These are phyloP conservation scores for Mythimna ferrago DNA, from an alignment of 2,888 invertebrate genomes.

Conservation along the genomic window DNA sequence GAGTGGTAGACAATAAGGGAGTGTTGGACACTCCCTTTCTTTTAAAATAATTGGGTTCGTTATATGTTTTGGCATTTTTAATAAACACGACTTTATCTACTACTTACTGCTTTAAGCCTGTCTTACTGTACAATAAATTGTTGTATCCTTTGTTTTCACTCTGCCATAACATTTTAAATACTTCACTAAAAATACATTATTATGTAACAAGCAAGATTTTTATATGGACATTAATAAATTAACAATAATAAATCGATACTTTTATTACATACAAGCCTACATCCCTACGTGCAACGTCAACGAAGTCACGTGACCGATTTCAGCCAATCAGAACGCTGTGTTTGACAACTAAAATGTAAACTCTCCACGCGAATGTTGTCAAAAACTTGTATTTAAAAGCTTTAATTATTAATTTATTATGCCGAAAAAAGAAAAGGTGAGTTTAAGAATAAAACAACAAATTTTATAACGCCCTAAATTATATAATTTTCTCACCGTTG, in stretches of 20 bases:
- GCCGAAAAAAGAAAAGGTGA: conserved; percentile 83
- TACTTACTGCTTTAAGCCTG: too few species aligned
- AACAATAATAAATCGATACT: conserved; percentile 44
- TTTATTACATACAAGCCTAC: conserved; percentile 40
- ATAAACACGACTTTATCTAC: too few species aligned
- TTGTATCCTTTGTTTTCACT: too few species aligned
- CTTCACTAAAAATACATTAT: background rate
- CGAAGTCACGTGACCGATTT: conserved; percentile 76
- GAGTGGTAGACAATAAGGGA: too few species aligned
- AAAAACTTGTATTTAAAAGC: conserved; percentile 78
- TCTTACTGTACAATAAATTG: too few species aligned
- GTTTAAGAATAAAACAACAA: conserved; percentile 62
- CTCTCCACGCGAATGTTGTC: conserved; percentile 77
- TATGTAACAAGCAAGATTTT: too few species aligned
- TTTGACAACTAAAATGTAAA: conserved; percentile 77
- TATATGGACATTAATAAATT: too few species aligned
- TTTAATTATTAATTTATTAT: conserved; percentile 78
- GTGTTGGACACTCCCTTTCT: too few species aligned
- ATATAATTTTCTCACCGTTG: conserved; percentile 34
- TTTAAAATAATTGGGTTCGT: too few species aligned
- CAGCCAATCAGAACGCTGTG: conserved; percentile 70
- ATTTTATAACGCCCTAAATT: conserved; percentile 35
- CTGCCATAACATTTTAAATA: background rate
- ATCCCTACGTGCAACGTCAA: conserved; percentile 78
- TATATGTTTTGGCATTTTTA: too few species aligned